A percentile compares a stretch with the other conserved stretches of the same genome.
Conservation (phyloP, 2,888 invertebrate species). For the Luperina testacea region DNA sequence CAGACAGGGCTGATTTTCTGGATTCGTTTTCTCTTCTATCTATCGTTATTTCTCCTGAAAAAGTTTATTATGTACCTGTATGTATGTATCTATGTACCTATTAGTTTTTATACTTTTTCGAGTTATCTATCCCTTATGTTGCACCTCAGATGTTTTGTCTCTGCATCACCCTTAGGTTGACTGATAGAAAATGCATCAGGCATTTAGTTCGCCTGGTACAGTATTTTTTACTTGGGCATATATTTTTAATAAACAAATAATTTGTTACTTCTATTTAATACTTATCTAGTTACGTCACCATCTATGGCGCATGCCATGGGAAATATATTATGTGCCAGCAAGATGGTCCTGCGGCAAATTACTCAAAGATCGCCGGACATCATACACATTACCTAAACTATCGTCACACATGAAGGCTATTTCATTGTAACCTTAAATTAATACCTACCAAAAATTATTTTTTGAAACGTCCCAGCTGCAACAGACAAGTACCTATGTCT, state of each 20-base stretch:
- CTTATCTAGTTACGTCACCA: neutral
- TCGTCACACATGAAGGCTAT: neutral
- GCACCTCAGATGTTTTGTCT: too few relatives aligned
- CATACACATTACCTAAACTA: neutral
- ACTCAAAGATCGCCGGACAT: neutral
- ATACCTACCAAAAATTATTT: neutral
- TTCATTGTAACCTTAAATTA: neutral
- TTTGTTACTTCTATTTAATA: neutral
- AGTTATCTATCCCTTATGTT: too few relatives aligned
- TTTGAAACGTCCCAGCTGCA: neutral
- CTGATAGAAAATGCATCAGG: too few relatives aligned
- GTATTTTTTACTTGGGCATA: too few relatives aligned
- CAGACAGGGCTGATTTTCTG: neutral
- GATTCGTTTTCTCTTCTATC: neutral
- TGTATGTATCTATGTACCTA: too few relatives aligned
- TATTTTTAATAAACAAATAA: too few relatives aligned
- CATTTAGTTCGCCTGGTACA: too few relatives aligned
- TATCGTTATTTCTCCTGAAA: too few relatives aligned
- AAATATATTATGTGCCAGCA: neutral
- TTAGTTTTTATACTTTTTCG: too few relatives aligned
- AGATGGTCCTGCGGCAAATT: neutral
- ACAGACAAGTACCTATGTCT: too few relatives aligned
- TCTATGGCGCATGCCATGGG: neutral
- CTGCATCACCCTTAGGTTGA: too few relatives aligned
- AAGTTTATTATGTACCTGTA: neutral